Percentiles rank a stretch among this genome's conserved stretches.
Conservation (phyloP, 2,888 invertebrate species). For the Athripsodes cinereus region DNA sequence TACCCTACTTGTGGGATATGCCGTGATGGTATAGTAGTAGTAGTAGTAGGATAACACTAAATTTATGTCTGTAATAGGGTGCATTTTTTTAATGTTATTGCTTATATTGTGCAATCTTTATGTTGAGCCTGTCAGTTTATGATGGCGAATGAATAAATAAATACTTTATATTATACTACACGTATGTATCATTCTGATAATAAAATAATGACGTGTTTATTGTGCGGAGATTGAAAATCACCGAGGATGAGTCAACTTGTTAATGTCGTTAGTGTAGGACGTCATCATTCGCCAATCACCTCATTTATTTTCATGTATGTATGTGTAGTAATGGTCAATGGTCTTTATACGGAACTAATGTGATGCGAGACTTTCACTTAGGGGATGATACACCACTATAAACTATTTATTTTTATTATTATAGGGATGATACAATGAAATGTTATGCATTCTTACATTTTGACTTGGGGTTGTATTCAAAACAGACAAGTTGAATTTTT, state of each 20-base stretch:
- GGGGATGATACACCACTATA: constrained; percentile 1
- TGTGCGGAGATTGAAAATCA: background rate
- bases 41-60: too few species aligned
- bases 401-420: too few species aligned
- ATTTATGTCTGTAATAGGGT: too few species aligned
- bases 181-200: too few species aligned
- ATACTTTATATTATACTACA: too few species aligned
- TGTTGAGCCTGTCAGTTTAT: too few species aligned
- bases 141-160: too few species aligned
- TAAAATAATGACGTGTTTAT: background rate
- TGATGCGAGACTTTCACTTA: background rate
- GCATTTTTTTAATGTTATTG: too few species aligned
- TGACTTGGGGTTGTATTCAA: background rate
- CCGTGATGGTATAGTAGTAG: too few species aligned
- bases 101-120: too few species aligned
- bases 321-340: constrained; percentile 16
- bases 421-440: background rate
- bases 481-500: too few species aligned
- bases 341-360: constrained; percentile 11
- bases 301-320: constrained; percentile 20
- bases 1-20: too few species aligned
- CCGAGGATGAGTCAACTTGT: constrained; percentile 20
- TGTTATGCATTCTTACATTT: background rate
- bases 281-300: constrained; percentile 23
- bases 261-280: constrained; percentile 16